Base-by-base conservation (phyloP, 2,113 vertebrate genomes). In the Chloroceryle aenea region DNA sequence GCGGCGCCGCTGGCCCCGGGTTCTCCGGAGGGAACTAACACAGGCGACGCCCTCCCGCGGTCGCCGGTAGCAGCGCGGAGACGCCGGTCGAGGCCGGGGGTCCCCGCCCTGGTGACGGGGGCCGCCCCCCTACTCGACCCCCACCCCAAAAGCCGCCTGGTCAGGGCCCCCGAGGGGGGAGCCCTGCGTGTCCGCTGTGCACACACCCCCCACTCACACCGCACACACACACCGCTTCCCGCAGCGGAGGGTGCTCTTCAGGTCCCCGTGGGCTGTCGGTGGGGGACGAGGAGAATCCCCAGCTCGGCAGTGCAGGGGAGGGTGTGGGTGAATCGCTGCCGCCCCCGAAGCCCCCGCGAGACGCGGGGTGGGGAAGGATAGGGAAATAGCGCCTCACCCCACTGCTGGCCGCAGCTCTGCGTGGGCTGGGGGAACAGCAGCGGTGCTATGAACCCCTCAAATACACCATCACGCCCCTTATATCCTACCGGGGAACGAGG, bases 1-100 rank as follows among this genome's bases (percentile, higher is more conserved):
- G 72, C 38, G 72, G 30, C 58, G 17, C 58, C 62, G 27, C 40
- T 45, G 87, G 77, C 21, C 71, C 68, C 18, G 87, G 59, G 97
- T 98, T 98, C 96, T 98, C 96, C 98, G 94, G 78, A 85, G 90
- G 85, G 16, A 98, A 98, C 98, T 98, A 98, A 98, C 98, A 98
- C 98, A 99, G 97, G 91, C 92, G 94, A 96, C 98, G 98, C 98
- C 98, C 97, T 98, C 98, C 71, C 95, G 98, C 92, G 98, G 98
- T 81, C 76, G 90, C 76, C 82, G 27, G 38, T 74, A 72, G 97
- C 93, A 95, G 73, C 74, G 73, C 89, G 26, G 81, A 81, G 71
- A 18, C 9, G 72, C 20, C 30, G 74, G 25, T 48, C 13, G 52
- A 84, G 76, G 36, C 47, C 40, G 76, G 90, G 94, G 95, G 74